Evolutionary conservation across 2,113 vertebrate species (phyloP).

Genomic region (Tetrao urogallus): DNA sequence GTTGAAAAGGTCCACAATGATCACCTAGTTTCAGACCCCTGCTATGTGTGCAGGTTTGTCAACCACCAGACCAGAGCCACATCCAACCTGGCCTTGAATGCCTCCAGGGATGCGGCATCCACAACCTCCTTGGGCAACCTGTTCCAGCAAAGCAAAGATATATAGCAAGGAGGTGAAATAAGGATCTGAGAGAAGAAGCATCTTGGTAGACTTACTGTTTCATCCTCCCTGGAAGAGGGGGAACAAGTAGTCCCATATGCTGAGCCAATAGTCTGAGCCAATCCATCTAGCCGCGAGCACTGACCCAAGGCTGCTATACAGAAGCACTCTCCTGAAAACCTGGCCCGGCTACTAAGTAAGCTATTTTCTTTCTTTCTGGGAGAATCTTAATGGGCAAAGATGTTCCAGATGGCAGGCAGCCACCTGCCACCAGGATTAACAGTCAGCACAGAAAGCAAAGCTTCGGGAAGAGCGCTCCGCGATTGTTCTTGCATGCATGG

Average conservation of each 20-base stretch:
- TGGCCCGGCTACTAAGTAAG: constrained; percentile 39
- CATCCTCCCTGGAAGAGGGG: not conserved
- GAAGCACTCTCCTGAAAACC: constrained; percentile 47
- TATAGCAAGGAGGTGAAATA: constrained; percentile 15
- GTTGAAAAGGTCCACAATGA: too few species aligned
- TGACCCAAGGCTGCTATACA: constrained; percentile 24
- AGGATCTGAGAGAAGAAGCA: not conserved
- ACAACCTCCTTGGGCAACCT: too few species aligned
- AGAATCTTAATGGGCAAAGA: constrained; percentile 45
- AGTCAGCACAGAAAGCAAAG: not conserved
- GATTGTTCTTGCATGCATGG: not conserved
- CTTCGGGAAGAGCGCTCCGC: not conserved
- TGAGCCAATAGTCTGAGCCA: not conserved
- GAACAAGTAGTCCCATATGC: not conserved
- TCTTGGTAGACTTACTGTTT: not conserved
- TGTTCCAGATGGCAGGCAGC: constrained; percentile 63
- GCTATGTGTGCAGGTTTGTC: too few species aligned
- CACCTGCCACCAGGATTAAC: constrained; percentile 53
- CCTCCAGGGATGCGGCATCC: too few species aligned
- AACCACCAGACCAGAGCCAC: too few species aligned
- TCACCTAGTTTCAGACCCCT: too few species aligned
- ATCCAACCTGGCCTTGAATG: too few species aligned
- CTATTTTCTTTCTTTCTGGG: constrained; percentile 54
- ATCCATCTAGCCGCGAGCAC: not conserved
- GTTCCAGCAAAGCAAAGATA: too few species aligned